phyloP scores from a whole-genome alignment of 2,888 invertebrate genomes.

The Leptinotarsa rubiginosa region DNA sequence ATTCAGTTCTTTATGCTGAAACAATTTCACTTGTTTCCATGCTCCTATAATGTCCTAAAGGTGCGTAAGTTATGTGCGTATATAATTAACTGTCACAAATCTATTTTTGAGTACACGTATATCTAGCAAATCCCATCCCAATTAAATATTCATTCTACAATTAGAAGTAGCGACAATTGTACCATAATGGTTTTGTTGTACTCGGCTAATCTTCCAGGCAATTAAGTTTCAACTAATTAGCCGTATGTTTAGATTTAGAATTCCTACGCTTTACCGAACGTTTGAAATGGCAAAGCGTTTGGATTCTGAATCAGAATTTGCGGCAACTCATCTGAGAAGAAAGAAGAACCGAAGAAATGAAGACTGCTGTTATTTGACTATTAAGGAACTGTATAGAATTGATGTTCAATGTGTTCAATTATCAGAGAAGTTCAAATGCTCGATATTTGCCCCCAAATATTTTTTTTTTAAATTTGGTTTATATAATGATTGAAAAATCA shows the following conservation, averaged over 20 bases:
- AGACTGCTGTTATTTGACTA: too few species aligned
- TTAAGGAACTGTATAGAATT: too few species aligned
- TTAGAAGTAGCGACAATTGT: constrained; percentile 35
- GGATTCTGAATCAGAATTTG: constrained; percentile 89
- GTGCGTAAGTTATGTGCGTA: not conserved
- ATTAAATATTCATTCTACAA: constrained; percentile 40
- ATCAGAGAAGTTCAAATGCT: too few species aligned
- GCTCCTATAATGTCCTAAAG: not conserved
- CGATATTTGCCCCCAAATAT: too few species aligned
- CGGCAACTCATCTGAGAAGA: constrained; percentile 47
- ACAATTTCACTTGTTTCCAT: not conserved
- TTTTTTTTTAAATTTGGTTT: too few species aligned
- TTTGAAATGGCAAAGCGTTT: constrained; percentile 88
- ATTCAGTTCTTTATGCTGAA: too few species aligned
- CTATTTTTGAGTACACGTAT: constrained; percentile 28
- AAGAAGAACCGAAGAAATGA: constrained; percentile 6
- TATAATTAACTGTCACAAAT: constrained; percentile 7
- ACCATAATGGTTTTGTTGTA: constrained; percentile 36
- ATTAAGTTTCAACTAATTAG: constrained; percentile 36
- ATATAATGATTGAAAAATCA: too few species aligned
- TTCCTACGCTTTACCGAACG: constrained; percentile 95
- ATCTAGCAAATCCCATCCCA: constrained; percentile 21
- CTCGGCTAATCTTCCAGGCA: constrained; percentile 41
- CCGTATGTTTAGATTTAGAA: constrained; percentile 83
- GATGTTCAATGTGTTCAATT: too few species aligned